Evolutionary conservation across 2,888 invertebrate species (phyloP).

Genomic region (Rhamnusium bicolor): DNA sequence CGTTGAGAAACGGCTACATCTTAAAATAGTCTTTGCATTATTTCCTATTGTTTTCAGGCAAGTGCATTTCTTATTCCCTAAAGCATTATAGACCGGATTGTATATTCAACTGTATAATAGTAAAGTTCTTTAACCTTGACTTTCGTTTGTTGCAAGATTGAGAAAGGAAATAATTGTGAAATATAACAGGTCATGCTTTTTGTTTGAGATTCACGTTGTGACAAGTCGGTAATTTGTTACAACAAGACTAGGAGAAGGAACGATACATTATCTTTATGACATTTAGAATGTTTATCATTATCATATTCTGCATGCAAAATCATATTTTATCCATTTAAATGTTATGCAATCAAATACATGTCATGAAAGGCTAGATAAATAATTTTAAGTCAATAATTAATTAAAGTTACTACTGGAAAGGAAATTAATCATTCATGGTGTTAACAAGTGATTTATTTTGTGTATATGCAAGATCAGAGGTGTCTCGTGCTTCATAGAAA

Average conservation of each 20-base stretch:
- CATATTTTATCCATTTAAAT: background rate
- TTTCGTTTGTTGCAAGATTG: constrained; percentile 23
- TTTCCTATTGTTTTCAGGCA: constrained; percentile 1
- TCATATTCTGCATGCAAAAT: background rate
- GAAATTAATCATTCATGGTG: background rate
- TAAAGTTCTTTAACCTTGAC: constrained; percentile 37
- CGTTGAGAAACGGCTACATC: background rate
- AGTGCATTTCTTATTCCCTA: background rate
- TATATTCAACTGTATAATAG: constrained; percentile 6
- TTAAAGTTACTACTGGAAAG: background rate
- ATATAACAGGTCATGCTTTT: constrained; percentile 10
- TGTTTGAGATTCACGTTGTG: background rate
- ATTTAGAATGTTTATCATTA: background rate
- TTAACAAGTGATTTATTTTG: background rate
- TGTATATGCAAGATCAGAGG: background rate
- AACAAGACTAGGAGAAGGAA: background rate
- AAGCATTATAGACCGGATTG: background rate
- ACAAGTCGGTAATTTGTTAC: constrained; percentile 2
- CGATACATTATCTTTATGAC: background rate
- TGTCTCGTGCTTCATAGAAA: background rate
- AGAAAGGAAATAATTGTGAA: background rate
- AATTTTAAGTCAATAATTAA: background rate
- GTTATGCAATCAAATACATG: background rate
- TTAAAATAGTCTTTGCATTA: background rate
- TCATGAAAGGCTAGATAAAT: background rate